Evolutionary conservation across 37 sponge, comb jelly and placozoan genomes (phyloP), one percentile per base, ranked within the genome.

Genomic region (Ianthella basta): DNA sequence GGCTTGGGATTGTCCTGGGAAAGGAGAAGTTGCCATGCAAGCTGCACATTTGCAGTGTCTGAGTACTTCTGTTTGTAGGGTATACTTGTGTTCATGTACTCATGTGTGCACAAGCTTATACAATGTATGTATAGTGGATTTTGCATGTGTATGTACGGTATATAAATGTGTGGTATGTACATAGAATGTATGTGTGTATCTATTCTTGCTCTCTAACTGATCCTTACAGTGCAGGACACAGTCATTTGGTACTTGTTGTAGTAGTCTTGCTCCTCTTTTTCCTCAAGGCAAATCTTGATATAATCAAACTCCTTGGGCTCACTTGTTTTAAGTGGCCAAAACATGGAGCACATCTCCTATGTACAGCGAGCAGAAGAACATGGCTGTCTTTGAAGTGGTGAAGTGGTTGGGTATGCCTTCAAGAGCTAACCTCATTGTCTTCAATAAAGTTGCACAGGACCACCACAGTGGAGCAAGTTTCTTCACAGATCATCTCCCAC

Each of bases 251-350:
- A 30, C 70, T 69, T 6, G 4, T 69, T 35, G 18, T 34, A 24
- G 29, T 30, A 16, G 29, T 14, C 35, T 4, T 69, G 29, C 29
- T 69, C 35, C 29, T 1, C 34, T 69, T 30, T 69, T 27, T 30
- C 34, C 5, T 34, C 34, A 32, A 69, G 34, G 70, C 70, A 34
- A 18, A 69, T 30, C 34, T n/a, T 69, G 35, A 69, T 69, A 35
- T 30, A 3, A 16, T 6, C 70, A 32, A 69, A 32, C 35, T 14
- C 35, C 70, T 34, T 69, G 34, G 70, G 70, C 18, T 36, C 25
- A 21, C 78, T 36, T 8, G 15, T 44, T 23, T 75, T 44, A 18
- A 19, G 24, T 44, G 78, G 78, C 78, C 78, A 75, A 24, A 75
- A 75, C 38, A 39, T 24, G 15, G 41, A 14, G 25, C 78, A 75